phyloP scores from a whole-genome alignment of 2,113 vertebrate genomes.

The Antigone vipio region DNA sequence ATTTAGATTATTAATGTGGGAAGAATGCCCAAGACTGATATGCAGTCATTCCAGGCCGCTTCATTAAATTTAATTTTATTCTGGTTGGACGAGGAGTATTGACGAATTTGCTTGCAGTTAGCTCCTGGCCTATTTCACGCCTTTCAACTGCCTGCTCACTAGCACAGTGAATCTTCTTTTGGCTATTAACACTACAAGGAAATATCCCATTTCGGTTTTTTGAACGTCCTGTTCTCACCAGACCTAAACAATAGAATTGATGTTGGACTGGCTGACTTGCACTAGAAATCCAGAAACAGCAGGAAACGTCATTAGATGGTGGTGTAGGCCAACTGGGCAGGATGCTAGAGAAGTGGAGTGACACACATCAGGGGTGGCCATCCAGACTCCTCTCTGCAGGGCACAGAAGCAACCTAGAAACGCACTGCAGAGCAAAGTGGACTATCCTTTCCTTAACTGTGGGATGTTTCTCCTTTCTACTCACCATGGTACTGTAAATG shows the following conservation, averaged over 20 bases:
- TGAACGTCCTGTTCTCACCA: background rate
- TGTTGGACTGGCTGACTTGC: background rate
- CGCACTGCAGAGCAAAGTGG: rapidly evolving
- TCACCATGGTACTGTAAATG: background rate
- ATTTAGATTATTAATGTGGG: conserved; percentile 3
- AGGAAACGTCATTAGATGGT: background rate
- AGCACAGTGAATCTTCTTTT: background rate
- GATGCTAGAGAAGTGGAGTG: background rate
- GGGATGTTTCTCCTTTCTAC: background rate
- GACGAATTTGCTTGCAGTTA: background rate
- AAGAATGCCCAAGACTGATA: background rate
- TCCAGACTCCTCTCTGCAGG: background rate
- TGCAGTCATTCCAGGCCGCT: background rate
- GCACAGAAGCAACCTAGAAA: background rate
- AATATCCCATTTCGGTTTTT: background rate
- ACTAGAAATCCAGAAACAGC: background rate
- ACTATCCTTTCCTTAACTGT: background rate
- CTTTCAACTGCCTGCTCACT: background rate
- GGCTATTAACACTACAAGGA: background rate
- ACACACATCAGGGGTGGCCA: background rate
- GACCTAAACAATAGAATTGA: background rate
- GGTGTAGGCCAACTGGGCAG: background rate
- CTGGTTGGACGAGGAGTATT: background rate
- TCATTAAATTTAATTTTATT: conserved; percentile 30
- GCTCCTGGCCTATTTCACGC: background rate